phyloP scores from a whole-genome alignment of 2,113 vertebrate species.

The Clupea harengus region DNA sequence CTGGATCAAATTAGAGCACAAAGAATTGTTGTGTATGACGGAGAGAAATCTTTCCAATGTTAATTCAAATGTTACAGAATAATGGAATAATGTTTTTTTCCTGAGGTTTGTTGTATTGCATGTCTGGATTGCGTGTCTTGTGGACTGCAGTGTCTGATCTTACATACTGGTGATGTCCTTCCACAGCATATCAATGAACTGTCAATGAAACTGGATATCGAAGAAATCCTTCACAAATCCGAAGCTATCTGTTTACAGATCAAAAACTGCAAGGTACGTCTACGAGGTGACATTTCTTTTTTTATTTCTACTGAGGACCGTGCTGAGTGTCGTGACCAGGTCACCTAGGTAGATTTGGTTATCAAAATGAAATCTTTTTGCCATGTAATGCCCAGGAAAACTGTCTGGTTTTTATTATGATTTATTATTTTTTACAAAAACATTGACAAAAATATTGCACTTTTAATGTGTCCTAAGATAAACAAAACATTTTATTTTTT shows the following conservation, averaged over 20 bases:
- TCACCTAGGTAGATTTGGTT: not conserved
- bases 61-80: too few relatives aligned
- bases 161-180: conserved; percentile 21
- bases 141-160: not conserved
- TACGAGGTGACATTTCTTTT: not conserved
- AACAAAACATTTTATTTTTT: not conserved
- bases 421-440: not conserved
- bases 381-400: not conserved
- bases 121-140: not conserved
- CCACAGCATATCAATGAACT: conserved; percentile 93
- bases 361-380: not conserved
- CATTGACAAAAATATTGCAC: not conserved
- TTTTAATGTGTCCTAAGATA: not conserved
- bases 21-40: too few relatives aligned
- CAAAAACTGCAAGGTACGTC: conserved; percentile 85
- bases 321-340: not conserved
- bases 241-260: conserved; percentile 92
- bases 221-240: conserved; percentile 87
- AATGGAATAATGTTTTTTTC: not conserved
- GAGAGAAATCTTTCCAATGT: too few relatives aligned
- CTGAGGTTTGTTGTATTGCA: not conserved
- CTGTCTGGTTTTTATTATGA: too few relatives aligned
- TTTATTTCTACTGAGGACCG: not conserved
- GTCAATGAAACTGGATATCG: conserved; percentile 93
- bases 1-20: too few relatives aligned